These are phyloP conservation scores for Strix uralensis DNA, from an alignment of 2,113 vertebrate species.

Conservation along the genomic window DNA sequence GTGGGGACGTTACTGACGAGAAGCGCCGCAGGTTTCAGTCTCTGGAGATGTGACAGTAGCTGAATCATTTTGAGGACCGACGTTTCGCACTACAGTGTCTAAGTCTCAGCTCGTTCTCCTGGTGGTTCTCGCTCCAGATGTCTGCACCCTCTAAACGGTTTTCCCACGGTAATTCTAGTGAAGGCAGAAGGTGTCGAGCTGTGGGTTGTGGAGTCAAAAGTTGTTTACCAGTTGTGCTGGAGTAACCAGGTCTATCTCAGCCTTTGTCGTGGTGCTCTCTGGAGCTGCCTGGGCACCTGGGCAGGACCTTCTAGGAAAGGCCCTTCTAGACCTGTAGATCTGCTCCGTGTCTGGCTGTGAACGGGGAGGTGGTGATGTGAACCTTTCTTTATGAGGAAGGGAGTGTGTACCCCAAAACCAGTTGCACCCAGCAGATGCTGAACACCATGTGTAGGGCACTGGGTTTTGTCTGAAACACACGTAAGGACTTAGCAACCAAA, in stretches of 20 bases:
- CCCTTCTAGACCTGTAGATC: background rate
- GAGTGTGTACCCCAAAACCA: background rate
- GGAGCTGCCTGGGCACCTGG: background rate
- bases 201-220: background rate
- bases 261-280: background rate
- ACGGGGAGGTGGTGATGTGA: background rate
- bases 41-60: background rate
- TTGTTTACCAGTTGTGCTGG: background rate
- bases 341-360: background rate
- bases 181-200: background rate
- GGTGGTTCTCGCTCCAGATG: background rate
- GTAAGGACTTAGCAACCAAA: background rate
- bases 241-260: background rate
- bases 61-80: background rate
- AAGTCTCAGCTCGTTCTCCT: background rate
- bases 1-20: background rate
- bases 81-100: rapidly evolving
- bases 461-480: background rate
- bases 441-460: background rate
- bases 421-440: background rate
- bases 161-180: background rate
- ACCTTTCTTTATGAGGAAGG: background rate
- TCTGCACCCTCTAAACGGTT: too few relatives aligned
- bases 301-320: background rate
- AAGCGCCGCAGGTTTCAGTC: background rate